Percentiles rank a stretch among this genome's conserved stretches.
These are phyloP conservation scores for Colinus virginianus DNA, from an alignment of 2,113 vertebrate species.

Conservation along the genomic window DNA sequence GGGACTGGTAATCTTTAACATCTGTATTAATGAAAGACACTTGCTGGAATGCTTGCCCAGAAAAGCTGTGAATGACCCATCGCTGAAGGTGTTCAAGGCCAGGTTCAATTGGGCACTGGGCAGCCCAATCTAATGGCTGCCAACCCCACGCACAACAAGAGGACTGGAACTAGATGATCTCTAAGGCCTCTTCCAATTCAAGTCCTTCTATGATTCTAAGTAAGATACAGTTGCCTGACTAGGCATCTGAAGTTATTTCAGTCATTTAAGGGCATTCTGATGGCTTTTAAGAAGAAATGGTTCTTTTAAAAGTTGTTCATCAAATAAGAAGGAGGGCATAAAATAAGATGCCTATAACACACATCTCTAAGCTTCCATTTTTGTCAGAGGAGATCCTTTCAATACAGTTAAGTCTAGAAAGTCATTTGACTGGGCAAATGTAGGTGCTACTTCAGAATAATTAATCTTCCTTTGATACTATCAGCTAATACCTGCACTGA, in stretches of 20 bases:
- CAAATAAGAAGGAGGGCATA: not conserved
- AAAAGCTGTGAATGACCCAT: too few relatives aligned
- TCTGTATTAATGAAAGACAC: too few relatives aligned
- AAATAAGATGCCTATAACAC: slow-evolving; percentile 13
- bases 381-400: slow-evolving; percentile 3
- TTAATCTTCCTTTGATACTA: not conserved
- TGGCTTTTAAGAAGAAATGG: not conserved
- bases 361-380: slow-evolving; percentile 11
- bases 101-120: too few relatives aligned
- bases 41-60: too few relatives aligned
- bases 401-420: slow-evolving; percentile 1
- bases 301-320: not conserved
- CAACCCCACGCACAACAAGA: too few relatives aligned
- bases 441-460: slow-evolving; percentile 34
- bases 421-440: slow-evolving; percentile 3
- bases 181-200: too few relatives aligned
- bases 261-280: not conserved
- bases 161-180: too few relatives aligned
- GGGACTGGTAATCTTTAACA: too few relatives aligned
- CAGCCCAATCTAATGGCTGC: too few relatives aligned
- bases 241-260: not conserved
- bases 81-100: too few relatives aligned
- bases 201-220: not conserved
- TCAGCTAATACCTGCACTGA: not conserved
- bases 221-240: not conserved